Evolutionary conservation across 2,888 invertebrate species (phyloP), one percentile per base, ranked within the genome.

Genomic region (Zelleria hepariella): DNA sequence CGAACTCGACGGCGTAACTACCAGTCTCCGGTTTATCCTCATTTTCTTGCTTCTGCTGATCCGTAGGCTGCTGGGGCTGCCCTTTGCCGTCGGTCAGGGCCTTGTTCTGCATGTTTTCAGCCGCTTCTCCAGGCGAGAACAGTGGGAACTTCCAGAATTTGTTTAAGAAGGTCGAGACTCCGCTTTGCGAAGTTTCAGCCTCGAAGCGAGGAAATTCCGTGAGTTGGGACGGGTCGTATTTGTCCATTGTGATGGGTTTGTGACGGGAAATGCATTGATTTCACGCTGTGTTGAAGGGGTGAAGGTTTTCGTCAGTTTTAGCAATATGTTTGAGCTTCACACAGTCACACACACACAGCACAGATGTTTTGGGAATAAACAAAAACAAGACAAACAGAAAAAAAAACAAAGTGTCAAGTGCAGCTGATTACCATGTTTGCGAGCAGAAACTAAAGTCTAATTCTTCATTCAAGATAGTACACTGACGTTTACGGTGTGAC

Each of bases 61-160:
- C 73, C 62, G 77, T 73, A 70, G 61, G 59, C 58, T 63, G 71
- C 57, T 66, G 61, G 59, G 68, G 66, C 49, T 61, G 68, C 54
- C 71, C 69, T 63, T 76, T 77, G 2, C 66, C 69, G 7, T 74
- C 80, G 20, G 58, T 65, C 57, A 66, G 60, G 25, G 64, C 62
- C 65, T 75, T 82, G 57, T 66, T 74, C 65, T 77, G 77, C 57
- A 65, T 63, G 63, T 64, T 73, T 42, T 80, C 81, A 54, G 63
- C 65, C 32, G 76, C 72, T 59, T 83, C 84, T 66, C 68, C 78
- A 1, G 81, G 81, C 63, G 88, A 83, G 88, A 92, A 90, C 75
- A 90, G 91, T n/a, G 90, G 90, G 66, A 93, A 90, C 72, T 91
- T 93, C 82, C 95, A 94, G 65, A 96, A 88, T 77, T 94, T 94